Base-by-base conservation (phyloP, 2,113 vertebrate genomes). In the Tauraco erythrolophus region DNA sequence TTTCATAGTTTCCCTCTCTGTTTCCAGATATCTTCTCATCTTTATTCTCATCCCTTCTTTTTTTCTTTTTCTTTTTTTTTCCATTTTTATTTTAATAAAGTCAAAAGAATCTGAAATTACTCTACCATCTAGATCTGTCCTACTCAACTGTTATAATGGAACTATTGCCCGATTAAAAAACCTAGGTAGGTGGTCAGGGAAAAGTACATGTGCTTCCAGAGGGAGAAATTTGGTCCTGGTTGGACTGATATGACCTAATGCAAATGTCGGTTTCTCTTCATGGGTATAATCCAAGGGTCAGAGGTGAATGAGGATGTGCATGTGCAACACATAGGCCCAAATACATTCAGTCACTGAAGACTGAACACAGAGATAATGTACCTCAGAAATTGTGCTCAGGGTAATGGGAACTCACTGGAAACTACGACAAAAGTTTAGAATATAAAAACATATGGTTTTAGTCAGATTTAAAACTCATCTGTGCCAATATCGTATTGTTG, bases 371-470 rank as follows among this genome's bases (percentile, higher is more conserved):
- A 7, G 22, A 4, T 65, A 54, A 27, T 19, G 21, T 8, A 45
- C 8, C 11, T 68, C 48, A 56, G 48, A 14, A 82, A 75, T 4
- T 84, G 7, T 85, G 11, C 17, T 79, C 27, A 35, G 21, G 9
- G 6, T 79, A 48, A 68, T n/a, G 27, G 48, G 16, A 86, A 35
- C 41, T 85, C 24, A 23, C 39, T 61, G n/a, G 43, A 69, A 95
- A 85, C 19, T 77, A 17, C 50, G 45, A 77, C 43, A 74, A 76
- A 74, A 90, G 25, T 58, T 79, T 69, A 66, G 46, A 61, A 57
- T 19, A 77, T 48, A 61, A 76, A 92, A 41, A 11, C 71, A 95
- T 91, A 45, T 95, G 58, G 7, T 25, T 91, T 96, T 41, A 91
- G 22, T 86, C 62, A 80, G 7, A 64, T 56, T 70, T 74, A 62